A percentile compares a stretch with the other conserved stretches of the same genome.
Evolutionary conservation across 2,113 vertebrate genomes (phyloP).

Genomic region (Alectura lathami): DNA sequence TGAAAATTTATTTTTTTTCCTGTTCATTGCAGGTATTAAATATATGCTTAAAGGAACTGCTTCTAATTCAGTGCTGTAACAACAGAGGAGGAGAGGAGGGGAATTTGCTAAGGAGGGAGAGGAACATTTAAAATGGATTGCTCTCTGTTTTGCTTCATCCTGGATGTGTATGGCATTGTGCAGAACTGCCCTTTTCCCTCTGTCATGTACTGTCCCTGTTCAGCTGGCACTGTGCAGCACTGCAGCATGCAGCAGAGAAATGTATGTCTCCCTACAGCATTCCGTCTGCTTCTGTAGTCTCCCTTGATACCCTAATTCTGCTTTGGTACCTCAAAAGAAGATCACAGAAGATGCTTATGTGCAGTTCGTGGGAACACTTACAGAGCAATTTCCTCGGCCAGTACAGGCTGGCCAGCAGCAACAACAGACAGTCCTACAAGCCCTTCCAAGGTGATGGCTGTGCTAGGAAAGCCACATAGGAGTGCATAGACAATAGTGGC

Average conservation of each 20-base stretch:
- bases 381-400: background rate
- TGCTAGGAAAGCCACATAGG: background rate
- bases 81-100: background rate
- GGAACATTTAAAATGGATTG: background rate
- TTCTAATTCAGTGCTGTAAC: background rate
- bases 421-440: background rate
- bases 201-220: background rate
- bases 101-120: background rate
- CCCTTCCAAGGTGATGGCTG: background rate
- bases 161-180: fast-evolving
- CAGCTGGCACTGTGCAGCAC: background rate
- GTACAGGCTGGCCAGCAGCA: background rate
- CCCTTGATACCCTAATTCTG: background rate
- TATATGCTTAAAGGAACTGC: background rate
- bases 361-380: background rate
- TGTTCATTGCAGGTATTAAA: background rate
- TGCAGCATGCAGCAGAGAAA: background rate
- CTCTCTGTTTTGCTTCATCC: background rate
- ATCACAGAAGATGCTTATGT: background rate
- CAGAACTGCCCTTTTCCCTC: background rate
- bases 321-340: background rate
- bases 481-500: background rate
- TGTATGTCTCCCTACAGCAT: background rate
- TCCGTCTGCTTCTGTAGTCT: background rate
- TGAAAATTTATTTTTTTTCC: background rate